Evolutionary conservation across 2,797 vertebrate species (phyloP).

Genomic region (Dendrocincla tyrannina): DNA sequence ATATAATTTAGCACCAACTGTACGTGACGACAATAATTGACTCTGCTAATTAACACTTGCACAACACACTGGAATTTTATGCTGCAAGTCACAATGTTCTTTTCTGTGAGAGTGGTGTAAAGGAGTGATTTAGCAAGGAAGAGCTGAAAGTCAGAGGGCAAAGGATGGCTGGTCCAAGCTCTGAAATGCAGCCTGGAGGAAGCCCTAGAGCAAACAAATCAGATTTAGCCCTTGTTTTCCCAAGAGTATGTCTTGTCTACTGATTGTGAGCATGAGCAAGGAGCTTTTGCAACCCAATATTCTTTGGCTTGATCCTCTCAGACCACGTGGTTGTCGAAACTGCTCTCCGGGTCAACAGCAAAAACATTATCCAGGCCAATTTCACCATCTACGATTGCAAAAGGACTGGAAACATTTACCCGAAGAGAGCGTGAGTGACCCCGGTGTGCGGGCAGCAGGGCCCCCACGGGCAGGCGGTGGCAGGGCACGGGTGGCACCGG

Average conservation of each 20-base stretch:
- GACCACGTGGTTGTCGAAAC: conserved; percentile 89
- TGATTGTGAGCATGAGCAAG: not conserved
- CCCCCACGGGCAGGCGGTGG: rapidly evolving
- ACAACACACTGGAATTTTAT: not conserved
- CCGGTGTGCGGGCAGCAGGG: rapidly evolving
- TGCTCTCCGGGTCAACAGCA: conserved; percentile 87
- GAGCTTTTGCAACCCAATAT: conserved; percentile 55
- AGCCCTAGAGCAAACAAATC: conserved; percentile 32
- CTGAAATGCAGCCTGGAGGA: not conserved
- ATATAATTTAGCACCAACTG: conserved; percentile 31
- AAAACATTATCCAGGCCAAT: conserved; percentile 85
- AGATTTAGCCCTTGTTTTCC: conserved; percentile 34
- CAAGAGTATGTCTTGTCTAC: conserved; percentile 23
- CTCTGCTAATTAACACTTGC: conserved; percentile 54
- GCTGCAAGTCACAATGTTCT: not conserved
- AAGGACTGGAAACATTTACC: conserved; percentile 84
- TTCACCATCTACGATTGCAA: conserved; percentile 93
- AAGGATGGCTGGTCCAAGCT: not conserved
- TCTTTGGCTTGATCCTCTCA: conserved; percentile 69
- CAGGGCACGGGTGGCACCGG: not conserved
- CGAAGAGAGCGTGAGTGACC: conserved; percentile 86
- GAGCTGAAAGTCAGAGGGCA: conserved; percentile 12
- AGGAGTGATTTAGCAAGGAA: conserved; percentile 8
- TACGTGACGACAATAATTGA: conserved; percentile 22
- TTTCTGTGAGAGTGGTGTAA: not conserved